phyloP scores from a whole-genome alignment of 2,113 vertebrate genomes.

The Pituophis catenifer region DNA sequence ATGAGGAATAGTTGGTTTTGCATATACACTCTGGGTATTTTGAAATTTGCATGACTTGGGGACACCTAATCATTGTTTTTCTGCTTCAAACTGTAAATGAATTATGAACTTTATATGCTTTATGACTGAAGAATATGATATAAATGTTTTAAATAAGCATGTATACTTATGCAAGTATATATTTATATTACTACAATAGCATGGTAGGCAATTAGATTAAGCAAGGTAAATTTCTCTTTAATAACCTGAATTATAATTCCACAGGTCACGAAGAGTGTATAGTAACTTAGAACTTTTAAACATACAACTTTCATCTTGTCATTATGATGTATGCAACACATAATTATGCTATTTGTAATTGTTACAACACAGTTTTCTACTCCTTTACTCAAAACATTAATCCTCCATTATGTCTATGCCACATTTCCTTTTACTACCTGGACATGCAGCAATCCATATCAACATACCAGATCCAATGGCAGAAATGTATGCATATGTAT shows the following conservation, averaged over 20 bases:
- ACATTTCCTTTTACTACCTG: neutral
- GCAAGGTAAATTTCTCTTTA: neutral
- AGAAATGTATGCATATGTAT: neutral
- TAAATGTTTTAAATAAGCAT: neutral
- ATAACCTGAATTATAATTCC: neutral
- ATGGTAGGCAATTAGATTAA: neutral
- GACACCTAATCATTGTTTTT: neutral
- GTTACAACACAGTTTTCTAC: neutral
- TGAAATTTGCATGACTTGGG: neutral
- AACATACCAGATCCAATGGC: neutral
- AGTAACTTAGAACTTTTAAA: neutral
- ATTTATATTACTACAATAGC: neutral
- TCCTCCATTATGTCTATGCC: neutral
- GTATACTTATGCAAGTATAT: neutral
- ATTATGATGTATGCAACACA: neutral
- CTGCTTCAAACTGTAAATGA: neutral
- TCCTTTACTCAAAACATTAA: neutral
- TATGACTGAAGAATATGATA: neutral
- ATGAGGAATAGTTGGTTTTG: neutral
- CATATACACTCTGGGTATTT: neutral
- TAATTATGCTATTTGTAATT: neutral
- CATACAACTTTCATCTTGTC: neutral
- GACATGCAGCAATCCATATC: neutral
- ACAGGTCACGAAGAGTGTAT: neutral
- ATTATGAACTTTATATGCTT: neutral